phyloP scores from a whole-genome alignment of 2,797 vertebrate genomes.

The Thaleichthys pacificus region DNA sequence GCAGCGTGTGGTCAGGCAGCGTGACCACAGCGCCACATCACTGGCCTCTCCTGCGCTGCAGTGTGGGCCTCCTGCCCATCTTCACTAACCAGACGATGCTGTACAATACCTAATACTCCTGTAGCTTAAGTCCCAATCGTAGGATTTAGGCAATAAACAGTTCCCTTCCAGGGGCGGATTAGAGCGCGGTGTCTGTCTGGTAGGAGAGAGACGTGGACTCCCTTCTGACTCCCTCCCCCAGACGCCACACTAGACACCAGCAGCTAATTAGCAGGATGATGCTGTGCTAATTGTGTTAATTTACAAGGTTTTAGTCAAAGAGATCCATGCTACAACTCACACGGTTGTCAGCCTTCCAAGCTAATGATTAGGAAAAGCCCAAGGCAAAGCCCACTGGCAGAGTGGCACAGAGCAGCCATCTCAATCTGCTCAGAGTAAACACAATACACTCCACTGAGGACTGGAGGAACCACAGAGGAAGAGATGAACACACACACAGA shows the following conservation, averaged over 20 bases:
- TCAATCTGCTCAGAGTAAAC: conserved; percentile 35
- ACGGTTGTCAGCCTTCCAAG: conserved; percentile 87
- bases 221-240: conserved; percentile 84
- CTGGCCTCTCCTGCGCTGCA: conserved; percentile 21
- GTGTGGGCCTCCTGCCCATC: conserved; percentile 10
- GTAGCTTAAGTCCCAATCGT: conserved; percentile 48
- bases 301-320: conserved; percentile 99
- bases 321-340: conserved; percentile 88
- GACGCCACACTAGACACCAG: conserved; percentile 85
- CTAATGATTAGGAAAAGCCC: conserved; percentile 90
- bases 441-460: conserved; percentile 24
- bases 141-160: conserved; percentile 61
- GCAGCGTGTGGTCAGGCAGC: background rate
- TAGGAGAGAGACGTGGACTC: conserved; percentile 84
- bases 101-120: conserved; percentile 36
- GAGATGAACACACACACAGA: background rate
- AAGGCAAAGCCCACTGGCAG: conserved; percentile 79
- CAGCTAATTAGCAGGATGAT: conserved; percentile 98
- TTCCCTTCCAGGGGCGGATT: conserved; percentile 57
- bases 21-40: conserved; percentile 2
- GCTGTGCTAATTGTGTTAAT: conserved; percentile 99
- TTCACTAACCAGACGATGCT: conserved; percentile 31
- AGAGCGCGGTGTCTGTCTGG: conserved; percentile 76
- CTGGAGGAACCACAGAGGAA: background rate
- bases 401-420: conserved; percentile 40